Evolutionary conservation across 2,888 invertebrate species (phyloP), one percentile per base, ranked within the genome.

Genomic region (Rotaria sp.): DNA sequence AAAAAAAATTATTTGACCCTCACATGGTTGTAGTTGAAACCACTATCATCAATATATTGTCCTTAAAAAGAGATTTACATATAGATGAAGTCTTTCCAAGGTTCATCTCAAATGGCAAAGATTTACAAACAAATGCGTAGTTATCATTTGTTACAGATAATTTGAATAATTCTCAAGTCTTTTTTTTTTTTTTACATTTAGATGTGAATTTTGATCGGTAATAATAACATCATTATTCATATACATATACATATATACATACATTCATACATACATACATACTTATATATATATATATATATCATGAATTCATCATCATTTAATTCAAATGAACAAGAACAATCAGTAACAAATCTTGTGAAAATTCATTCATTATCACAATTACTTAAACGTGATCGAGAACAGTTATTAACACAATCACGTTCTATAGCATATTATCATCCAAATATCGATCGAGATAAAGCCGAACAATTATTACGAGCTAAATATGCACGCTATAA

Each of bases 381-480:
- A 45, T 80, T 80, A 80, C n/a, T 80, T 13, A 80, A 80, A 45
- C 80, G 80, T 45, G 80, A 80, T 45, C 45, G 45, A 45, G 80
- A 80, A 80, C 80, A 80, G 45, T n/a, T 80, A 45, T 45, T 45
- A 80, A 26, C 41, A 11, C 80, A 80, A 45, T 80, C 80, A 26
- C 80, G 45, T 80, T 80, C 80, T 26, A 80, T 80, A 26, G 80
- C 80, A 8, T 86, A 85, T 50, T 86, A 85, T 38, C 86, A 86
- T 38, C 85, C 80, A 80, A 48, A 57, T 15, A 84, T 86, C 18
- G 86, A 86, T 86, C 75, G 86, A 55, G 35, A 45, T 24, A 86
- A 50, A 35, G 86, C 86, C 24, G 86, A 86, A 75, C 85, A 86
- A 80, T 74, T 85, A 38, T 50, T 86, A 35, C 74, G 85, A 85